Evolutionary conservation across 2,888 invertebrate genomes (phyloP).

Genomic region (Ametastegia equiseti): DNA sequence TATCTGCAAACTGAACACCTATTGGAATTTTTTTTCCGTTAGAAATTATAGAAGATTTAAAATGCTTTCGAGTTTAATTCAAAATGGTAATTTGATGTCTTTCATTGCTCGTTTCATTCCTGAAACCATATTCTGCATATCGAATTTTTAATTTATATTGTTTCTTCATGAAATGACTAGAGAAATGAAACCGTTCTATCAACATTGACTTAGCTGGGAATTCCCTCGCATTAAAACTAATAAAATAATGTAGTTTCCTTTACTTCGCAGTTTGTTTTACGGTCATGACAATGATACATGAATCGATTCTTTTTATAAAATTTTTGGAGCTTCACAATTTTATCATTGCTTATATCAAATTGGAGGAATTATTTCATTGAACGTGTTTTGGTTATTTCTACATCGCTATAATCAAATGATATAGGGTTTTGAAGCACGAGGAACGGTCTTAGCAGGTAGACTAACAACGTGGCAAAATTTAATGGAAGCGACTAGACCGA

Average conservation of each 20-base stretch:
- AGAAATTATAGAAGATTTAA: too few relatives aligned
- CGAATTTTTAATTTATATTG: background rate
- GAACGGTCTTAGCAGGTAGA: constrained; percentile 89
- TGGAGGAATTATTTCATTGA: background rate
- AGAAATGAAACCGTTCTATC: background rate
- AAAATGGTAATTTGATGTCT: too few relatives aligned
- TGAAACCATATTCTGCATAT: background rate
- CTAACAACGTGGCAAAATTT: constrained; percentile 92
- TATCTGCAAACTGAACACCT: too few relatives aligned
- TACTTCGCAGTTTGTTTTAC: background rate
- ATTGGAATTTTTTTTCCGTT: too few relatives aligned
- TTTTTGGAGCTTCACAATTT: background rate
- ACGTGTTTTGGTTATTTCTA: constrained; percentile 27
- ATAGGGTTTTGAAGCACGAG: constrained; percentile 94
- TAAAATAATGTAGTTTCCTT: background rate
- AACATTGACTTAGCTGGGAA: background rate
- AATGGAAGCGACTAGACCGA: constrained; percentile 84
- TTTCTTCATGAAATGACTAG: background rate
- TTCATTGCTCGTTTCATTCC: background rate
- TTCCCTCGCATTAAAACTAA: background rate
- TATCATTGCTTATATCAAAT: background rate
- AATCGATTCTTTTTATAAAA: background rate
- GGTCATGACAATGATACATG: background rate
- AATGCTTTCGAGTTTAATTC: too few relatives aligned
- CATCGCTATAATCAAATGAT: constrained; percentile 55